Conservation (phyloP, 2,888 invertebrate genomes). For the Dicycla oo region DNA sequence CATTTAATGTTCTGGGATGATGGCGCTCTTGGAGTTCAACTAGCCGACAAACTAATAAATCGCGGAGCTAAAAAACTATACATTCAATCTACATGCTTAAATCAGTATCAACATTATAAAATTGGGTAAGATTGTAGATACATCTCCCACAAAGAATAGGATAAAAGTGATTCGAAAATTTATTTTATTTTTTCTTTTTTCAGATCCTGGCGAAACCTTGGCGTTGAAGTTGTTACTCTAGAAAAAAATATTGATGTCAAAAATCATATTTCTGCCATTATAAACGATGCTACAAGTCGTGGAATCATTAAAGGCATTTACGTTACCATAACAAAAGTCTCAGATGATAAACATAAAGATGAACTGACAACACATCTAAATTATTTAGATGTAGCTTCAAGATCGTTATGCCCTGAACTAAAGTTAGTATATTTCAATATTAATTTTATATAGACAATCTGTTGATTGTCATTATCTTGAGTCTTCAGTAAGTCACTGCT, state of each 20-base stretch:
- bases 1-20: slow-evolving; percentile 48
- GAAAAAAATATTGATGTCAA: background rate
- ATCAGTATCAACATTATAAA: slow-evolving; percentile 24
- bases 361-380: background rate
- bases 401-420: slow-evolving; percentile 17
- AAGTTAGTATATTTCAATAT: slow-evolving; percentile 12
- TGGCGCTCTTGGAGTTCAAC: slow-evolving; percentile 62
- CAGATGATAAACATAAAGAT: background rate
- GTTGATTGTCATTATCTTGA: background rate
- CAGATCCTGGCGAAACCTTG: slow-evolving; percentile 33
- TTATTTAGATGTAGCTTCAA: slow-evolving; percentile 24
- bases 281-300: slow-evolving; percentile 8
- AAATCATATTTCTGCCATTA: background rate
- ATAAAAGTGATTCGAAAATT: background rate
- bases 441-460: background rate
- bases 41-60: slow-evolving; percentile 67
- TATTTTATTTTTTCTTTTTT: background rate
- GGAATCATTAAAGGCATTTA: slow-evolving; percentile 26
- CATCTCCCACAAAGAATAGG: background rate
- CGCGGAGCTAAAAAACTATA: slow-evolving; percentile 71
- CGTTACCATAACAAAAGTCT: slow-evolving; percentile 15
- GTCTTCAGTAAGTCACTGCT: too few species aligned
- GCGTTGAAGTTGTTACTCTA: slow-evolving; percentile 4
- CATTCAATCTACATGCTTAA: slow-evolving; percentile 50
- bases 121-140: slow-evolving; percentile 9